phyloP scores from a whole-genome alignment of 1,140 invertebrate species.

The Andricus grossulariae region DNA sequence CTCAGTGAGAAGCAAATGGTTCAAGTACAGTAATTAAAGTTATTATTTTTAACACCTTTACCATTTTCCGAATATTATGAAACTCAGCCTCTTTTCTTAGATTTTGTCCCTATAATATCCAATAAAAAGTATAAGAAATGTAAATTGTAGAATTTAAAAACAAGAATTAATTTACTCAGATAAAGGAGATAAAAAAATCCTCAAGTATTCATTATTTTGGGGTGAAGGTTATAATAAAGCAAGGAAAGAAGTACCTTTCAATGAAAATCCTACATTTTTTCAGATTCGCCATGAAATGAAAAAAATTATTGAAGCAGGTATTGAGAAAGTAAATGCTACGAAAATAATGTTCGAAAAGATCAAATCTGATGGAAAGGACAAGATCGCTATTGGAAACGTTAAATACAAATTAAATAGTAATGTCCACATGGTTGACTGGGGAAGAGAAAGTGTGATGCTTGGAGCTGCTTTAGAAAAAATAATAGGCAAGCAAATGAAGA shows the following conservation, averaged over 20 bases:
- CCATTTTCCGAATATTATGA: no score
- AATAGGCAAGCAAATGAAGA: constrained; percentile 57
- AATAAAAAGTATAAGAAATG: no score
- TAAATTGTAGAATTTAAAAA: no score
- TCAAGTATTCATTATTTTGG: not conserved
- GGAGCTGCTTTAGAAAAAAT: constrained; percentile 57
- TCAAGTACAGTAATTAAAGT: constrained; percentile 45
- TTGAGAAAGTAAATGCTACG: constrained; percentile 52
- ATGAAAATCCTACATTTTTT: not conserved
- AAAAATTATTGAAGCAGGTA: constrained; percentile 49
- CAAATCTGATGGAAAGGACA: constrained; percentile 51
- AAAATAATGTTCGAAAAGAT: constrained; percentile 56
- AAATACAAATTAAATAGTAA: constrained; percentile 61
- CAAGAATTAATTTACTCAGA: no score
- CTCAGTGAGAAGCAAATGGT: constrained; percentile 48
- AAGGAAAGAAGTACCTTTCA: not conserved
- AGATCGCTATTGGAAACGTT: constrained; percentile 45
- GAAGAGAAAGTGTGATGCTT: constrained; percentile 53
- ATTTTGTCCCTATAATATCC: no score
- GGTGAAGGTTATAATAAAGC: not conserved
- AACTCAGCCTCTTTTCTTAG: no score
- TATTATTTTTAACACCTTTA: constrained; percentile 15
- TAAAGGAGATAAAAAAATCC: not conserved
- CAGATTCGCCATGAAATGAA: constrained; percentile 58
- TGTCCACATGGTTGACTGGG: constrained; percentile 61